phyloP scores from a whole-genome alignment of 2,113 vertebrate species.

The Lipotes vexillifer region DNA sequence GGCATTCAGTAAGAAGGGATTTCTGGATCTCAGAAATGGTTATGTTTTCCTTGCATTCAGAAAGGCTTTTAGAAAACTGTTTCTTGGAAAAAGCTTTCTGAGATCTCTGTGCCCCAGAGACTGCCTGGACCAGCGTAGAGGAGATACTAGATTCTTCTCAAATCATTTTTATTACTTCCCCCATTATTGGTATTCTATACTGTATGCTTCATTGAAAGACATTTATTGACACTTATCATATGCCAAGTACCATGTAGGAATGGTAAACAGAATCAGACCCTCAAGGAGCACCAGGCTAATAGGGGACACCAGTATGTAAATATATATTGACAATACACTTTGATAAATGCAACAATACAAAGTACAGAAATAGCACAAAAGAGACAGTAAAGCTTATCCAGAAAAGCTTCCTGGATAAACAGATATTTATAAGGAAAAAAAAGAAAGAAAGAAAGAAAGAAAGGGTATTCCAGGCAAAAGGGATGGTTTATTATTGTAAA shows the following conservation, averaged over 20 bases:
- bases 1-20: background rate
- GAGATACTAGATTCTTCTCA: background rate
- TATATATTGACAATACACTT: background rate
- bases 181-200: background rate
- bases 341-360: background rate
- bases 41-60: conserved; percentile 25
- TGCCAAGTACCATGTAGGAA: background rate
- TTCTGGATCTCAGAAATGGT: background rate
- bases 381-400: conserved; percentile 4
- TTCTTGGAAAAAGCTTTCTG: background rate
- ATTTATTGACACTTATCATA: background rate
- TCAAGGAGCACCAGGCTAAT: background rate
- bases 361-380: background rate
- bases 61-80: conserved; percentile 40
- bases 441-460: background rate
- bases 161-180: conserved; percentile 28
- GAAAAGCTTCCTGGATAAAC: background rate
- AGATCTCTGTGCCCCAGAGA: background rate
- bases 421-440: background rate
- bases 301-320: background rate
- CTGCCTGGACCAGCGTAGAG: background rate
- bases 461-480: background rate
- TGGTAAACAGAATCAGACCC: background rate
- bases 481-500: background rate
- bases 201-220: conserved; percentile 3